These are phyloP conservation scores for Cyprinodon tularosa DNA, from an alignment of 2,113 vertebrate species.

Conservation along the genomic window DNA sequence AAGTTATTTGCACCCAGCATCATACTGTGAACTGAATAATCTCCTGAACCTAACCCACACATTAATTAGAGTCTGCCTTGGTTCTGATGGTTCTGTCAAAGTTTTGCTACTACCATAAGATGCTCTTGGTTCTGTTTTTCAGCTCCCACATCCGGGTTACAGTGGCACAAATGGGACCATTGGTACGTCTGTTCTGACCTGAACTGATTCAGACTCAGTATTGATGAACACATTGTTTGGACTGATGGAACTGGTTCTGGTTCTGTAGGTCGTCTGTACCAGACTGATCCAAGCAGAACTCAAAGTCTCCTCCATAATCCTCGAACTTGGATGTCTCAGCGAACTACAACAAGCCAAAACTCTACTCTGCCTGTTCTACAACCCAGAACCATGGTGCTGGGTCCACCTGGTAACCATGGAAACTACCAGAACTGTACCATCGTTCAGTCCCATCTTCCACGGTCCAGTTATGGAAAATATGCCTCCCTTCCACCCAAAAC, in stretches of 20 bases:
- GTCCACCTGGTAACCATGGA: constrained; percentile 74
- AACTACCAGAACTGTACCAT: constrained; percentile 92
- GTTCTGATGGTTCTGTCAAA: not conserved
- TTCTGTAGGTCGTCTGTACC: constrained; percentile 72
- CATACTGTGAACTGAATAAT: no score
- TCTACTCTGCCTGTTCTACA: constrained; percentile 60
- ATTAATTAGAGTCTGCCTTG: no score
- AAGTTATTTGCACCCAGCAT: no score
- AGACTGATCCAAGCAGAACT: constrained; percentile 65
- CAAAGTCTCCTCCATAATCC: constrained; percentile 31
- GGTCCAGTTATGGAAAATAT: constrained; percentile 84
- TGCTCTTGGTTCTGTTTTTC: constrained; percentile 36
- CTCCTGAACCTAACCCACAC: no score
- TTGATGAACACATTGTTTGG: not conserved
- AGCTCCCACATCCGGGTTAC: constrained; percentile 86
- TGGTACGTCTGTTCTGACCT: constrained; percentile 72
- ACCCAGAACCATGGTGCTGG: constrained; percentile 63
- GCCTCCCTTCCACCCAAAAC: constrained; percentile 88
- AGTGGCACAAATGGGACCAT: constrained; percentile 77
- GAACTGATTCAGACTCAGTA: not conserved
- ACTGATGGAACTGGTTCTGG: not conserved
- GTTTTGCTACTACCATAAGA: not conserved
- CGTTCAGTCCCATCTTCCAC: constrained; percentile 84
- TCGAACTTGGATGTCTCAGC: constrained; percentile 63
- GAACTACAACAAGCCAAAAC: constrained; percentile 24